phyloP scores from a whole-genome alignment of 2,113 vertebrate species.

The Leptocoma aspasia region DNA sequence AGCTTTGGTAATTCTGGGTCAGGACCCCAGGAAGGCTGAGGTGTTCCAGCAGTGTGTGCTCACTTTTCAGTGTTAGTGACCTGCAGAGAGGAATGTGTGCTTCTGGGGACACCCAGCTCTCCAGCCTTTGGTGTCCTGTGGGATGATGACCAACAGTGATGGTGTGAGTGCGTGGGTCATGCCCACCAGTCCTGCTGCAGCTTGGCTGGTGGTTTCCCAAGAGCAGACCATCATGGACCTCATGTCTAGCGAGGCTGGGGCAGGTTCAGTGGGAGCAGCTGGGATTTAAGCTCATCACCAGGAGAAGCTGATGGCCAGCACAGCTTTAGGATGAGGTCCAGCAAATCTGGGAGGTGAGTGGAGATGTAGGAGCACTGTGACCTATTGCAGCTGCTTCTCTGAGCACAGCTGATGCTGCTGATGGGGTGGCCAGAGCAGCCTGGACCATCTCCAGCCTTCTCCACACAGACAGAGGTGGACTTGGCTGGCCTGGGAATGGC shows the following conservation, averaged over 20 bases:
- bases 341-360: not conserved
- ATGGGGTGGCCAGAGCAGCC: not conserved
- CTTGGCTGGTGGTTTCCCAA: not conserved
- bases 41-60: accelerated
- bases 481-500: not conserved
- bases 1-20: not conserved
- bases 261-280: not conserved
- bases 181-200: not conserved
- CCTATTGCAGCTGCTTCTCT: not conserved
- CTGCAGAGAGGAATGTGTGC: not conserved
- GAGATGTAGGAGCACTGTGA: not conserved
- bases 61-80: not conserved
- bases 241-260: not conserved
- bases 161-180: accelerated
- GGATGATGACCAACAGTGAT: not conserved
- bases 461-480: not conserved
- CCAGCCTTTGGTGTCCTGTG: accelerated
- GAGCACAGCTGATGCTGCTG: not conserved
- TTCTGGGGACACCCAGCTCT: not conserved
- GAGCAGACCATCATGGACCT: not conserved
- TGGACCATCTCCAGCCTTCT: not conserved
- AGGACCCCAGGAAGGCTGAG: not conserved
- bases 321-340: not conserved
- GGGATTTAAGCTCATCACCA: not conserved
- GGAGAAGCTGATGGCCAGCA: not conserved